A percentile compares a stretch with the other conserved stretches of the same genome.
phyloP scores from a whole-genome alignment of 2,888 invertebrate species.

The Hypena proboscidalis region DNA sequence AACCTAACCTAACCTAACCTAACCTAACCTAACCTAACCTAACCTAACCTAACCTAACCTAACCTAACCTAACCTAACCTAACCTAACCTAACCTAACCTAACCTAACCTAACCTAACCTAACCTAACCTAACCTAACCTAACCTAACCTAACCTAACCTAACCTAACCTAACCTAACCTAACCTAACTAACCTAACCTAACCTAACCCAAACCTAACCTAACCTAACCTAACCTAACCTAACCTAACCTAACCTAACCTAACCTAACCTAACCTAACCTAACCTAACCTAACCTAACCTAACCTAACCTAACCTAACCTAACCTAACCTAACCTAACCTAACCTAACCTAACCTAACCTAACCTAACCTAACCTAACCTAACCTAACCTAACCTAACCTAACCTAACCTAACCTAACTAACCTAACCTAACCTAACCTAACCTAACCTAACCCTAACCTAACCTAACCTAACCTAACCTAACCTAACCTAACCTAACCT shows the following conservation, averaged over 20 bases:
- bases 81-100: slow-evolving; percentile 13
- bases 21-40: not conserved
- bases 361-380: slow-evolving; percentile 20
- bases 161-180: slow-evolving; percentile 16
- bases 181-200: slow-evolving; percentile 17
- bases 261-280: slow-evolving; percentile 13
- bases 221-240: slow-evolving; percentile 15
- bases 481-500: slow-evolving; percentile 16
- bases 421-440: slow-evolving; percentile 22
- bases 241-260: slow-evolving; percentile 18
- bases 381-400: slow-evolving; percentile 20
- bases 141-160: slow-evolving; percentile 16
- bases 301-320: slow-evolving; percentile 11
- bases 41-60: slow-evolving; percentile 8
- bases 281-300: slow-evolving; percentile 14
- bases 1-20: not conserved
- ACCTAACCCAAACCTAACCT: slow-evolving; percentile 8
- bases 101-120: slow-evolving; percentile 14
- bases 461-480: slow-evolving; percentile 17
- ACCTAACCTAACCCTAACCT: slow-evolving; percentile 16
- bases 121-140: slow-evolving; percentile 16
- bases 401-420: slow-evolving; percentile 19
- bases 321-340: slow-evolving; percentile 19
- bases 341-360: slow-evolving; percentile 18
- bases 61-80: slow-evolving; percentile 18